phyloP scores from a whole-genome alignment of 2,113 vertebrate genomes.

The Dendropsophus ebraccatus region DNA sequence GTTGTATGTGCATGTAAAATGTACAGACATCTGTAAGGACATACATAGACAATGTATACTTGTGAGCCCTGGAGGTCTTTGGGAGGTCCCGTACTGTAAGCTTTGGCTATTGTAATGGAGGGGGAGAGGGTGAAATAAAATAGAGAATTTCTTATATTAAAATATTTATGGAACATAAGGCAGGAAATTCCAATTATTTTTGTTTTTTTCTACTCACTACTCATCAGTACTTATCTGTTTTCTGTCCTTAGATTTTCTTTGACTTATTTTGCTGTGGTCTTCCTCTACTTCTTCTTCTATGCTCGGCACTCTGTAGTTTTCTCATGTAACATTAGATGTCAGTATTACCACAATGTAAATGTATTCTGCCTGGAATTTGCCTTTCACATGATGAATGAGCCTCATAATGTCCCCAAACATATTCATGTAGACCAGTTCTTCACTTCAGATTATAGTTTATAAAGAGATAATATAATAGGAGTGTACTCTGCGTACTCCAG shows the following conservation, averaged over 20 bases:
- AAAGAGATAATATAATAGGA: background rate
- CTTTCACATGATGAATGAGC: background rate
- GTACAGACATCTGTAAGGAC: too few relatives aligned
- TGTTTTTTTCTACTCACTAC: too few relatives aligned
- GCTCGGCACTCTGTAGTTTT: slow-evolving; percentile 1
- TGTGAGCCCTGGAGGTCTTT: too few relatives aligned
- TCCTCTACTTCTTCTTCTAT: background rate
- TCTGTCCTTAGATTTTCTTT: background rate
- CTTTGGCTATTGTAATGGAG: too few relatives aligned
- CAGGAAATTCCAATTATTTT: too few relatives aligned
- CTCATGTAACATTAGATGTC: slow-evolving; percentile 75
- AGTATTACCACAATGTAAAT: slow-evolving; percentile 72
- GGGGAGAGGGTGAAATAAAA: too few relatives aligned
- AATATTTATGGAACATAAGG: too few relatives aligned
- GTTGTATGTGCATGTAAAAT: too few relatives aligned
- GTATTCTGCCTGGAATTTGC: background rate
- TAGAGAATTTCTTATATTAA: too few relatives aligned
- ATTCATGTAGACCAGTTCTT: slow-evolving; percentile 15
- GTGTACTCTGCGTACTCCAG: background rate
- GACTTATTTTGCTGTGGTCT: background rate
- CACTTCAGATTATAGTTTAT: background rate
- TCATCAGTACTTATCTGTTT: too few relatives aligned
- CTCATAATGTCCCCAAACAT: background rate
- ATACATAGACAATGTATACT: too few relatives aligned
- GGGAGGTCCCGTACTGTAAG: too few relatives aligned